Percentiles rank a stretch among this genome's conserved stretches.
phyloP scores from a whole-genome alignment of 2,797 vertebrate species.

The Lepidocolaptes lacrymiger region DNA sequence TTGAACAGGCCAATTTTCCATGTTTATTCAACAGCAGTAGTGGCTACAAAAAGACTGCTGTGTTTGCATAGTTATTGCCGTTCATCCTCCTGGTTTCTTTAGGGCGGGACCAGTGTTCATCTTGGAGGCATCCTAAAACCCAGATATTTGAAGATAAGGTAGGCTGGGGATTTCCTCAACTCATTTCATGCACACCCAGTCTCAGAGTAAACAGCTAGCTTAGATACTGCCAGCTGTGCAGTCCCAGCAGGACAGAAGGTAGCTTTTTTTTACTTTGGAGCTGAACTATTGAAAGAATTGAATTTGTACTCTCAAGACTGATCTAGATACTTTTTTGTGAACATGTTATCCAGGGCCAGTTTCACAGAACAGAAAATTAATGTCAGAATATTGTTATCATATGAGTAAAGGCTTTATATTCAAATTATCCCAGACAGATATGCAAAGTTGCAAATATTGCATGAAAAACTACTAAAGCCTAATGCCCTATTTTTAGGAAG shows the following conservation, averaged over 20 bases:
- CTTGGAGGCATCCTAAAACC: not conserved
- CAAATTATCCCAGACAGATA: not conserved
- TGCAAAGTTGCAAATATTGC: not conserved
- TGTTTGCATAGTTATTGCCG: not conserved
- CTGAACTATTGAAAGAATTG: not conserved
- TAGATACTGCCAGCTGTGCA: not conserved
- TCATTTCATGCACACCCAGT: not conserved
- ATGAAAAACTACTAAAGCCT: not conserved
- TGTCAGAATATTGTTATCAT: not conserved
- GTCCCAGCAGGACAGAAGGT: not conserved
- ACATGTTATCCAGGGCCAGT: not conserved
- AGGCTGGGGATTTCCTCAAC: not conserved
- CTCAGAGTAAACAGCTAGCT: not conserved
- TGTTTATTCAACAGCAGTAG: not conserved
- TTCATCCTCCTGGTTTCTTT: not conserved
- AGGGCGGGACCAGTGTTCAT: not conserved
- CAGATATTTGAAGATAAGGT: not conserved
- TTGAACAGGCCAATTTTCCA: not conserved
- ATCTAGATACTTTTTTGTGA: not conserved
- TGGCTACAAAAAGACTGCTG: not conserved
- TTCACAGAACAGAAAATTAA: not conserved
- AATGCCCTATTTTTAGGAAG: not conserved
- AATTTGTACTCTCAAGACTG: not conserved
- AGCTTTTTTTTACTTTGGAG: not conserved
- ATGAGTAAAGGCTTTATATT: not conserved